Conservation (phyloP, 2,888 invertebrate species). For the Pollenia labialis region DNA sequence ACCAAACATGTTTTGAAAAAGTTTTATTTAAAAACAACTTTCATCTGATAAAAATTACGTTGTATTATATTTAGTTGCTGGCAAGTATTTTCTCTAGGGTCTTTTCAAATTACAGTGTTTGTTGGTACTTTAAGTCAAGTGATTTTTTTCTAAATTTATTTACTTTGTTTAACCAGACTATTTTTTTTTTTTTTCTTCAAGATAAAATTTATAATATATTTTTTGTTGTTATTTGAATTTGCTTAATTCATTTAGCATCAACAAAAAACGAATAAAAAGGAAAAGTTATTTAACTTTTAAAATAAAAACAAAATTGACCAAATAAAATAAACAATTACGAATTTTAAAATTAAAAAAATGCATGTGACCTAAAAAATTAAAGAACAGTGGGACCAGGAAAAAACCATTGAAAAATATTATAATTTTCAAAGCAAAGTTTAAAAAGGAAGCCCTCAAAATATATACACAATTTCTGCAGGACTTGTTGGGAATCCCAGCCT, state of each 20-base stretch:
- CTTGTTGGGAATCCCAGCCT: too few relatives aligned
- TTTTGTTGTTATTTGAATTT: constrained; percentile 10
- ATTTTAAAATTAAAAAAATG: not conserved
- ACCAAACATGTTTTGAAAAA: too few relatives aligned
- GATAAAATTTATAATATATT: not conserved
- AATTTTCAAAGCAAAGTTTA: too few relatives aligned
- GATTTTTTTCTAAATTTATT: not conserved
- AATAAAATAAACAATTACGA: not conserved
- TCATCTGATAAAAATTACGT: too few relatives aligned
- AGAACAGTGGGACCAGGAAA: too few relatives aligned
- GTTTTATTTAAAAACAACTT: too few relatives aligned
- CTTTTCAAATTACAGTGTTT: not conserved
- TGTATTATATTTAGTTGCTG: too few relatives aligned
- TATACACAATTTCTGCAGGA: too few relatives aligned
- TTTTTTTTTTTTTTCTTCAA: too few relatives aligned
- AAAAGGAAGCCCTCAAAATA: too few relatives aligned
- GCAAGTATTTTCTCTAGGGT: not conserved
- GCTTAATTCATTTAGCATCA: not conserved
- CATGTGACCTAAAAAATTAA: not conserved
- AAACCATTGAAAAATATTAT: too few relatives aligned
- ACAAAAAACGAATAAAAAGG: not conserved
- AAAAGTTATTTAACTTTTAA: constrained; percentile 12
- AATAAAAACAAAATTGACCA: not conserved
- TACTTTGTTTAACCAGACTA: not conserved
- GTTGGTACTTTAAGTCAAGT: constrained; percentile 1